A percentile compares a stretch with the other conserved stretches of the same genome.
phyloP scores from a whole-genome alignment of 2,797 vertebrate genomes.

The Myiotriccus ornatus region DNA sequence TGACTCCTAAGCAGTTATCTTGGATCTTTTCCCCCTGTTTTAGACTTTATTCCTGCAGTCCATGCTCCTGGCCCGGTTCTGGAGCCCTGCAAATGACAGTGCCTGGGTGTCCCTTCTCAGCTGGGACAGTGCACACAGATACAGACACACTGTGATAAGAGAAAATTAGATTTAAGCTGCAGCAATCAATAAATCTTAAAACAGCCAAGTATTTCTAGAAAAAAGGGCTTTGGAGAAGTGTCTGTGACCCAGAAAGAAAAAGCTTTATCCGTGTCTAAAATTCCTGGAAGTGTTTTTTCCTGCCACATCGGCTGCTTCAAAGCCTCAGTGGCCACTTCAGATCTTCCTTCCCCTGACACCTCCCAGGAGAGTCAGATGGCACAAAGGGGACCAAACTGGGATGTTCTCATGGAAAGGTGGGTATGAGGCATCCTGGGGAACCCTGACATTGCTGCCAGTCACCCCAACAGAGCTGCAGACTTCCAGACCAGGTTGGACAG shows the following conservation, averaged over 20 bases:
- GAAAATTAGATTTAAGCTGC: not conserved
- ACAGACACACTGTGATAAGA: rapidly evolving
- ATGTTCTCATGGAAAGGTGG: not conserved
- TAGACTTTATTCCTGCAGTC: not conserved
- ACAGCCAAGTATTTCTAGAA: not conserved
- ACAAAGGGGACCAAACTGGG: not conserved
- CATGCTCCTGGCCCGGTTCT: not conserved
- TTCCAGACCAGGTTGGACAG: not conserved
- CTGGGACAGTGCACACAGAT: rapidly evolving
- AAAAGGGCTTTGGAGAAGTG: not conserved
- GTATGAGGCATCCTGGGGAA: not conserved
- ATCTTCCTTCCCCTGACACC: rapidly evolving
- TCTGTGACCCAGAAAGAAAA: not conserved
- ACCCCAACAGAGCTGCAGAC: not conserved
- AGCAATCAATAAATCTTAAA: not conserved
- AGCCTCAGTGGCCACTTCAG: not conserved
- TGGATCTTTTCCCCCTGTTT: rapidly evolving
- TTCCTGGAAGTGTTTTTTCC: not conserved
- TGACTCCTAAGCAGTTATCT: not conserved
- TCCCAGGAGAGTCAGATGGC: not conserved
- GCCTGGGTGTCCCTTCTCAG: not conserved
- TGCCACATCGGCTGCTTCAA: not conserved
- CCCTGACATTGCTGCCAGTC: rapidly evolving
- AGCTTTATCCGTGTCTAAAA: not conserved
- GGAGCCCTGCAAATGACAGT: not conserved